A percentile compares a stretch with the other conserved stretches of the same genome.
phyloP scores from a whole-genome alignment of 2,797 vertebrate species.

The Poeciliopsis turneri region DNA sequence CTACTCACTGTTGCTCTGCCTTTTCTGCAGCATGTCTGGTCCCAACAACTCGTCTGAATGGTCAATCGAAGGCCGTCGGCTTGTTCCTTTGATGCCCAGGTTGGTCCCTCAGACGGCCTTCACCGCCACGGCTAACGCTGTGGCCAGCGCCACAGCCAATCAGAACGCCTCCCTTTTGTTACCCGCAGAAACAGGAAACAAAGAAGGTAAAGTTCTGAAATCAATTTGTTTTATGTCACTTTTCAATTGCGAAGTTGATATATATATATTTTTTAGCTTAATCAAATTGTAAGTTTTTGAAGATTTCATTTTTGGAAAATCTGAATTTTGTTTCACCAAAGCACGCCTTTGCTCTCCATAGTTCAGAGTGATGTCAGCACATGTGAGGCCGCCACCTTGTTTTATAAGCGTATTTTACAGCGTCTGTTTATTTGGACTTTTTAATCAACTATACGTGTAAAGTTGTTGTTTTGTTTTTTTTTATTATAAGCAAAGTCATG shows the following conservation, averaged over 20 bases:
- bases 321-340: too few species aligned
- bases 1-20: background rate
- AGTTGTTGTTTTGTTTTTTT: too few species aligned
- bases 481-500: too few species aligned
- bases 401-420: too few species aligned
- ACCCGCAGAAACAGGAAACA: conserved; percentile 95
- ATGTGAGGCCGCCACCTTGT: too few species aligned
- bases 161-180: conserved; percentile 92
- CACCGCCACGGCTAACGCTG: conserved; percentile 93
- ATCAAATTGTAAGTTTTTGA: too few species aligned
- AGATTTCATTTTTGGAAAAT: too few species aligned
- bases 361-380: too few species aligned
- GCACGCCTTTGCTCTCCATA: too few species aligned
- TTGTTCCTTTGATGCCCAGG: conserved; percentile 96
- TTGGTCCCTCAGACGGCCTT: conserved; percentile 98
- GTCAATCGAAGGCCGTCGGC: conserved; percentile 96
- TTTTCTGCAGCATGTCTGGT: conserved; percentile 91
- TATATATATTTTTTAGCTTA: too few species aligned
- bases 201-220: conserved; percentile 85
- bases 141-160: conserved; percentile 91
- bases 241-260: background rate
- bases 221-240: background rate
- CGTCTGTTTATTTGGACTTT: too few species aligned
- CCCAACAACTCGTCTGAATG: conserved; percentile 98
- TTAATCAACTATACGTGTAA: too few species aligned